These are phyloP conservation scores for Coccyzus lansbergi DNA, from an alignment of 2,797 vertebrate genomes.

Conservation along the genomic window DNA sequence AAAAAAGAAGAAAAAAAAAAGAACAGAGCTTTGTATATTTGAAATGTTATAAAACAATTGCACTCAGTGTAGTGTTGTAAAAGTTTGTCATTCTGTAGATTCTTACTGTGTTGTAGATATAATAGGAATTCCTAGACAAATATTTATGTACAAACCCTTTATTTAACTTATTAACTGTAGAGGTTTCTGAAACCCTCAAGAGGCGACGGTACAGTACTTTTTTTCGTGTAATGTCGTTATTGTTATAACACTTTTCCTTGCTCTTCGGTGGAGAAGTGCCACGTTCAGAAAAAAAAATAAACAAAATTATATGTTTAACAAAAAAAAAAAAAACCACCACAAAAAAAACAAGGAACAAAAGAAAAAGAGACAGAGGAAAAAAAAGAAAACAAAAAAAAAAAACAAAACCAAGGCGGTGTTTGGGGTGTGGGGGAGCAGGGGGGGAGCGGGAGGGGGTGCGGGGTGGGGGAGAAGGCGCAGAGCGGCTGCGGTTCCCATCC, in stretches of 20 bases:
- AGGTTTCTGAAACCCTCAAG: slow-evolving; percentile 84
- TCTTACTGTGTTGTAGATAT: slow-evolving; percentile 92
- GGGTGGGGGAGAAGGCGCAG: too few species aligned
- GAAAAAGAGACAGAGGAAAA: neutral
- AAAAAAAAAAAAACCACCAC: slow-evolving; percentile 40
- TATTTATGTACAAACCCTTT: slow-evolving; percentile 96
- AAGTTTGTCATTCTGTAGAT: slow-evolving; percentile 94
- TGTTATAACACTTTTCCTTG: slow-evolving; percentile 90
- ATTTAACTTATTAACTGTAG: slow-evolving; percentile 88
- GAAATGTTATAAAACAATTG: slow-evolving; percentile 94
- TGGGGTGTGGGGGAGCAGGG: neutral
- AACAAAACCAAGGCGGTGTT: too few species aligned
- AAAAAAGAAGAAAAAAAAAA: slow-evolving; percentile 86
- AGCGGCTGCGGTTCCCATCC: neutral
- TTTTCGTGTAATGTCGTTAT: slow-evolving; percentile 86
- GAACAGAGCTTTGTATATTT: slow-evolving; percentile 96
- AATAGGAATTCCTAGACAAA: slow-evolving; percentile 92
- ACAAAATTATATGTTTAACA: slow-evolving; percentile 81
- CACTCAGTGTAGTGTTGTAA: slow-evolving; percentile 97
- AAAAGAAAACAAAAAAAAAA: neutral
- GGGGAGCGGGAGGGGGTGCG: too few species aligned
- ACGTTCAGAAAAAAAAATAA: slow-evolving; percentile 85
- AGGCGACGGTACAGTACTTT: slow-evolving; percentile 83
- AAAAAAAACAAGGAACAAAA: neutral
- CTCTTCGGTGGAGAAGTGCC: slow-evolving; percentile 83